Evolutionary conservation across 2,797 vertebrate species (phyloP), one percentile per base, ranked within the genome.

Genomic region (Sylvia borin): DNA sequence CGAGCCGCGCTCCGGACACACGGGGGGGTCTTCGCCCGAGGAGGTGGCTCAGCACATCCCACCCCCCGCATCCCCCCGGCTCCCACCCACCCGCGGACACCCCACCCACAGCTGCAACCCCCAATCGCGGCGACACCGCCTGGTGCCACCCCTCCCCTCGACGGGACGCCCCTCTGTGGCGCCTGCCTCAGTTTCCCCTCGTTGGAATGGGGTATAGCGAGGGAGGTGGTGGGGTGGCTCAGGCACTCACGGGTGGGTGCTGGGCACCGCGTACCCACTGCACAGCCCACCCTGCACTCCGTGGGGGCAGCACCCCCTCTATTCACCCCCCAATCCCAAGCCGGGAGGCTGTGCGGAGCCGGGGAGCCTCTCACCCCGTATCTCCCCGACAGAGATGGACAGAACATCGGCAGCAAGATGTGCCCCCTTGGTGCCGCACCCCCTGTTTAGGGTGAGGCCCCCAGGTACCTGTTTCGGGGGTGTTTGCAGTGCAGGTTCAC

Each of bases 401-500:
- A 73, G 51, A 50, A 27, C 75, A 10, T 0, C 8, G 43, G 53
- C 70, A 51, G 45, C 12, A 2, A 18, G 27, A 29, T 8, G 50
- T 18, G 48, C 40, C 19, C 57, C 5, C 25, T 9, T 1, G 43
- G 43, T 45, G 36, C 45, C 10, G 5, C 15, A 10, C 9, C n/a
- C 29, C 43, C 0, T 13, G 26, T 32, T 32, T 10, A 34, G 67
- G 55, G 31, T 5, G 22, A 64, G 32, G 24, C 60, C 51, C 60
- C 67, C 50, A 13, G 20, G 43, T 97, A 98, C 98, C 98, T 98
- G 97, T 93, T 95, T 85, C 96, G 95, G 16, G 92, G 67, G 91
- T 93, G 91, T 38, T 95, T 97, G 96, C 92, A 97, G 92, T 93
- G 91, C 48, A 68, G 55, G 85, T 96, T 98, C 96, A 98, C 91